Percentiles rank a stretch among this genome's conserved stretches.
phyloP scores from a whole-genome alignment of 2,888 invertebrate species.

The Amphimallon solstitiale region DNA sequence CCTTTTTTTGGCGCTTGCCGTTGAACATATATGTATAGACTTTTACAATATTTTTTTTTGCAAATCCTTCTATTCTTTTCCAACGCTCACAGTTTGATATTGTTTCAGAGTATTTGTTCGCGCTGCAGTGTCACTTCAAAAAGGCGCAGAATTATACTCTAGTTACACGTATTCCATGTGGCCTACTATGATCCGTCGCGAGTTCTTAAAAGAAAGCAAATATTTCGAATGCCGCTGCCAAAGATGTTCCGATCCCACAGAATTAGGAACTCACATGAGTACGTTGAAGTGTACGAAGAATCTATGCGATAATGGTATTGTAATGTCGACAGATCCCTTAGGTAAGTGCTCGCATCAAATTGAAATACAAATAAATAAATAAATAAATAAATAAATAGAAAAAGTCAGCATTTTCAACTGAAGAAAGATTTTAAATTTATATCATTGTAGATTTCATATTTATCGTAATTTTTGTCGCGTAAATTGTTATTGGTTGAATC shows the following conservation, averaged over 20 bases:
- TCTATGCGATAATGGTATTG: slow-evolving; percentile 74
- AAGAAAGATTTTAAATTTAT: too few relatives aligned
- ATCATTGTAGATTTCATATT: too few relatives aligned
- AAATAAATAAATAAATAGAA: too few relatives aligned
- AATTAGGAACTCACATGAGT: slow-evolving; percentile 81
- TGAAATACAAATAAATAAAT: too few relatives aligned
- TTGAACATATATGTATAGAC: too few relatives aligned
- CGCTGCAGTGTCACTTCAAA: slow-evolving; percentile 73
- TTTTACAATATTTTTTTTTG: too few relatives aligned
- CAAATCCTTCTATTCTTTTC: too few relatives aligned
- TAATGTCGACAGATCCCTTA: slow-evolving; percentile 72
- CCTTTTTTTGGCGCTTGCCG: too few relatives aligned
- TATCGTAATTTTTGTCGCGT: too few relatives aligned
- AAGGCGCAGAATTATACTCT: slow-evolving; percentile 73
- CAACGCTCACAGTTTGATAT: not conserved
- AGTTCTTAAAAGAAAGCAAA: slow-evolving; percentile 77
- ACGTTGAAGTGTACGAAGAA: slow-evolving; percentile 79
- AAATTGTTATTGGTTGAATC: too few relatives aligned
- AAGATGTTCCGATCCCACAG: slow-evolving; percentile 82
- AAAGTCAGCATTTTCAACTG: too few relatives aligned
- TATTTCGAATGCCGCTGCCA: slow-evolving; percentile 81
- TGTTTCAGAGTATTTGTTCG: slow-evolving; percentile 72
- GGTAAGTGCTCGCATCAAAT: too few relatives aligned
- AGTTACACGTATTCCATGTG: slow-evolving; percentile 82
- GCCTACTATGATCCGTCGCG: slow-evolving; percentile 77